Evolutionary conservation across 1,140 invertebrate species (phyloP), one percentile per base, ranked within the genome.

Genomic region (Heliconius hermathena): DNA sequence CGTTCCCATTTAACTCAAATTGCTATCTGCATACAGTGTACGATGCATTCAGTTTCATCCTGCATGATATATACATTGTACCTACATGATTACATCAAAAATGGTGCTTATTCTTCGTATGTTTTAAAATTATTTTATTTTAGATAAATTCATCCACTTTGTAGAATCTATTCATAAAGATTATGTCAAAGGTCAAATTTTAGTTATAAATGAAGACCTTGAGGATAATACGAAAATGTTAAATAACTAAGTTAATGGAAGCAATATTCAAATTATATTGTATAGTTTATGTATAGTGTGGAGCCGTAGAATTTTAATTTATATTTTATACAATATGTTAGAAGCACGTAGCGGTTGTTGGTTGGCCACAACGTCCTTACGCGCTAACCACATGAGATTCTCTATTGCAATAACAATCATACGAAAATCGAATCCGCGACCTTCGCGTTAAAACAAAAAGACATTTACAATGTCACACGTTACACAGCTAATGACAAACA

Each of bases 181-280:
- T 26, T 22, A n/a, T 60, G 9, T 29, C 29, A 66, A 66, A 66
- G 60, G 60, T 66, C 60, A 66, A 66, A 29, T 6, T 29, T 26
- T 22, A 60, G 9, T 60, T 60, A 60, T 60, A 60, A 60, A 22
- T 1, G 8, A 60, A 20, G 57, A 60, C 57, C 57, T 60, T 60
- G 57, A 9, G 22, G n/a, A 22, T 60, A 60, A 22, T 60, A 60
- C 22, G 9, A 60, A 60, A 60, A 60, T 60, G 57, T 60, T 66
- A 66, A 66, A 66, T 66, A 66, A 26, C 22, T 66, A 66, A 66
- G 60, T 16, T 66, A 66, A 66, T 66, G 60, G 60, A 66, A 66
- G 8, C 13, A 66, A 29, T 66, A 66, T 66, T 66, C 26, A 66
- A 66, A 66, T 60, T 66, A 66, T 66, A 26, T 66, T 66, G 26